Percentiles rank a stretch among this genome's conserved stretches.
phyloP scores from a whole-genome alignment of 1,140 invertebrate genomes.

The Rhynchophorus ferrugineus region DNA sequence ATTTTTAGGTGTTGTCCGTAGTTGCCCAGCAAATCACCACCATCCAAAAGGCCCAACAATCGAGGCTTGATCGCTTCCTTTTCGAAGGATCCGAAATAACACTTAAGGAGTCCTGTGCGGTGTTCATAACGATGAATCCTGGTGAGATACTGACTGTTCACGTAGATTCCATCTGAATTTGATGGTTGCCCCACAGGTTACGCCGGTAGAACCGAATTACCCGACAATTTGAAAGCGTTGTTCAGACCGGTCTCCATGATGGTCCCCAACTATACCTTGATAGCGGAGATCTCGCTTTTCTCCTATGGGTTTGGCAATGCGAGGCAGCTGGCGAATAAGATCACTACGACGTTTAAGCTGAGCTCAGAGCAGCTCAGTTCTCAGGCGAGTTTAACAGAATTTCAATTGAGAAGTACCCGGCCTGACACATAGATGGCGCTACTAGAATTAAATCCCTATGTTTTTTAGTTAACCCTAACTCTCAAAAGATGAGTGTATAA shows the following conservation, averaged over 20 bases:
- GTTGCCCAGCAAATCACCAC: slow-evolving; percentile 56
- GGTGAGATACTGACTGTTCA: slow-evolving; percentile 23
- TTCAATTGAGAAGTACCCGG: no score
- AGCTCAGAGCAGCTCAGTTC: slow-evolving; percentile 64
- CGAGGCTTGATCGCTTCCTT: slow-evolving; percentile 44
- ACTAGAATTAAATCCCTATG: no score
- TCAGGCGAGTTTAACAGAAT: no score
- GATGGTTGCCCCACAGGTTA: slow-evolving; percentile 50
- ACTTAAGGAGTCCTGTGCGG: slow-evolving; percentile 56
- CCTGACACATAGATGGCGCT: no score
- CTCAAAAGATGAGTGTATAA: no score
- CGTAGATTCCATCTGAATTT: no score
- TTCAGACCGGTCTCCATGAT: slow-evolving; percentile 72
- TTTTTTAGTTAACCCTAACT: no score
- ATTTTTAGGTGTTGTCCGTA: slow-evolving; percentile 47
- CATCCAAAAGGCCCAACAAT: slow-evolving; percentile 52
- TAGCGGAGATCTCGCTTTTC: slow-evolving; percentile 65
- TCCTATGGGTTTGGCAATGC: slow-evolving; percentile 63
- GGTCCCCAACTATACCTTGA: slow-evolving; percentile 65
- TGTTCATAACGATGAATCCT: slow-evolving; percentile 72
- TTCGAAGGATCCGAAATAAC: slow-evolving; percentile 54
- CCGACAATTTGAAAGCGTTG: slow-evolving; percentile 65
- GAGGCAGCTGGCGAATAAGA: slow-evolving; percentile 57
- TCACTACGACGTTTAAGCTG: slow-evolving; percentile 62
- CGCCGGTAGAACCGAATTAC: slow-evolving; percentile 63